Evolutionary conservation across 2,888 invertebrate genomes (phyloP), one percentile per base, ranked within the genome.

Genomic region (Trichopoda pennipes): DNA sequence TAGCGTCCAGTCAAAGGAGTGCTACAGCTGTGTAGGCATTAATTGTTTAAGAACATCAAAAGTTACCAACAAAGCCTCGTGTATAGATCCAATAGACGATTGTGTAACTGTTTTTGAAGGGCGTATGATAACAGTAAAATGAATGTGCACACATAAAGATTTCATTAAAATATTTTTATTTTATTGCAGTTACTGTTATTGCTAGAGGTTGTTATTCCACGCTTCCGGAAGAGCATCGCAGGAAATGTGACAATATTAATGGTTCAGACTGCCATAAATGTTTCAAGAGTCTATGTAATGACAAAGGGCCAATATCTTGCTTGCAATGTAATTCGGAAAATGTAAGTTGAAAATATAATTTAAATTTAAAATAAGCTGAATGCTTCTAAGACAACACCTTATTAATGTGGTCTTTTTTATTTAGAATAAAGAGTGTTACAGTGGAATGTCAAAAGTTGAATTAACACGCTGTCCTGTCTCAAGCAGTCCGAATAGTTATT

Each of bases 81-180:
- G 90, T 79, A 38, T 61, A 3, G 88, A 90, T 86, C 69, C 85
- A 19, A 74, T 90, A 80, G 91, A 90, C 80, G 86, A 86, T 55
- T 90, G 91, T 83, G 89, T 88, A 0, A 90, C 89, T 0, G 85
- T 90, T 47, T 90, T 86, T 63, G 87, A 89, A 61, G 87, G 85
- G 61, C 88, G 90, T 91, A 81, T 85, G 87, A 85, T n/a, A 2
- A 49, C 8, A 8, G 7, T 9, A 0, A 49, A 9, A 14, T n/a
- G 3, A 47, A 17, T 14, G 19, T 17, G 1, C 9, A 49, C 9
- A 49, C 3, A 14, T 14, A 3, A 38, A 6, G 38, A n/a, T n/a
- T 14, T 44, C 1, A 44, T 44, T 6, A 44, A 47, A 38, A n/a
- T 17, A 6, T n/a, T 49, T 8, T 28, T 23, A n/a, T 35, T 42